Base-by-base conservation (phyloP, 2,797 vertebrate species). In the Galago senegalensis region DNA sequence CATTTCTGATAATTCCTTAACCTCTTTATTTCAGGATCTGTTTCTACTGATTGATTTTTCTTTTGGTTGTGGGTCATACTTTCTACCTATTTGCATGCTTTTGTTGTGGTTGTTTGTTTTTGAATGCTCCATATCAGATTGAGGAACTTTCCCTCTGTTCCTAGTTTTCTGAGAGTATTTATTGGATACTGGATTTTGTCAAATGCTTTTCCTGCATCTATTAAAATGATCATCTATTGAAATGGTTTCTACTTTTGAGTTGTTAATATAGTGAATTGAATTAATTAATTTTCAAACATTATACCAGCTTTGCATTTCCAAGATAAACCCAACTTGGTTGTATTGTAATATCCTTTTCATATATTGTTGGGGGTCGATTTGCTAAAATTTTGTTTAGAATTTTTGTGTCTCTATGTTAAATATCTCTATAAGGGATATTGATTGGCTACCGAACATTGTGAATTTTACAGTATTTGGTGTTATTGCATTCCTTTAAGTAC, bases 201-300 rank as follows among this genome's bases (percentile, higher is more conserved):
- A 72, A 83, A 91, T 63, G 49, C 2, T 34, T 79, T 92, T 69
- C 43, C 21, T 69, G 63, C 7, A 21, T 80, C 40, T 69, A 84
- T 65, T n/a, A 8, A 73, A 61, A 84, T 63, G 53, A 70, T 93
- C 46, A 40, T 56, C 13, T 49, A 49, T 49, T 49, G 49, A 49
- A 49, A 34, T 21, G 11, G 40, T 70, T 85, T 94, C 34, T 40
- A 70, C 53, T 49, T 90, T 75, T 87, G 49, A n/a, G 6, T 80
- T 88, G 8, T 84, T 85, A 58, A 76, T 40, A 63, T 27, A 70
- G 25, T 76, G 12, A 79, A 81, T 89, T 65, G 40, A 81, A 58
- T 43, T 56, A 69, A 89, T 20, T 34, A 43, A 17, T 86, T 87
- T 95, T 89, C 46, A 92, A 91, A 93, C n/a, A 72, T 67, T 61